Evolutionary conservation across 2,113 vertebrate genomes (phyloP), one percentile per base, ranked within the genome.

Genomic region (Alouatta palliata): DNA sequence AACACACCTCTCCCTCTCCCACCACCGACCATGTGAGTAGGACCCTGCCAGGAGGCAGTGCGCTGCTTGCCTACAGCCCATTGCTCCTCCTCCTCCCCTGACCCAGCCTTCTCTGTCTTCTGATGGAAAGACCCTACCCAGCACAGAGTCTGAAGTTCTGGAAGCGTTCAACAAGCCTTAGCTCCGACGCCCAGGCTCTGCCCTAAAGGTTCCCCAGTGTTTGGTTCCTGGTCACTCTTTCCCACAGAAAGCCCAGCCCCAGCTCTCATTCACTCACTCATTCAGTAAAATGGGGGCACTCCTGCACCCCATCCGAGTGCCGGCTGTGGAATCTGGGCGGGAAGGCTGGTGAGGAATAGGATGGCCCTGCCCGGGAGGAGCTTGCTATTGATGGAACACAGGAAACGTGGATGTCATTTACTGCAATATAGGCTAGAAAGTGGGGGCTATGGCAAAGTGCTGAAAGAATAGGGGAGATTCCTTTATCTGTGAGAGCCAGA

Each of bases 61-160:
- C 6, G 27, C 27, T 25, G 4, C 7, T 10, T 47, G 30, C 37
- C 2, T 3, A 3, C 0, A 0, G 45, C n/a, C 25, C n/a, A 30
- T 19, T 49, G 12, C 21, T 64, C 47, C 40, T 58, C 37, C 9
- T 32, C 85, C 37, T 47, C 20, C 47, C 25, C 25, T 25, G 17
- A 4, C 5, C 0, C 0, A 45, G 23, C 27, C 43, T 61, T 32
- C 54, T 58, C 37, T 13, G 54, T 25, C 71, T 47, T 79, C 52
- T 21, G 25, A 73, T 8, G 7, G 87, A 52, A 21, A 61, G 85
- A n/a, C 8, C 8, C 14, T 17, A 9, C 54, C 70, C 19, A 19
- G 17, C 21, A 64, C 21, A 64, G 76, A 1, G 21, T 27, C 73
- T 19, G 61, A 2, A 16, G 30, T 8, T 0, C n/a, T 19, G 23